Evolutionary conservation across 2,797 vertebrate genomes (phyloP), one percentile per base, ranked within the genome.

Genomic region (Labeo calbasu): DNA sequence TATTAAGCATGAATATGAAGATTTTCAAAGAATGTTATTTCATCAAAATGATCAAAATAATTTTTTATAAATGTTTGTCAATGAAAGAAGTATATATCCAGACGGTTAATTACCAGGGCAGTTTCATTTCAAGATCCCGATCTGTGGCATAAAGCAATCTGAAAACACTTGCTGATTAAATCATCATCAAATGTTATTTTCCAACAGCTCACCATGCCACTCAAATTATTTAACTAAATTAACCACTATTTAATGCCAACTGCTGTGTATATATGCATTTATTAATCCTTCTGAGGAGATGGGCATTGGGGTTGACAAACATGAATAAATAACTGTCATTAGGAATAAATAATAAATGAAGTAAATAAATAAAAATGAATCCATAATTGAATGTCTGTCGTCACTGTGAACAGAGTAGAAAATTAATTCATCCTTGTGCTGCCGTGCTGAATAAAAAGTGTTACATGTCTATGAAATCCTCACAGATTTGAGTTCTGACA

Each of bases 401-500:
- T 50, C 40, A 72, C 48, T 59, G 66, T 71, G 53, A 59, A 59
- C 28, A 43, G n/a, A 28, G 66, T 28, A 48, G 25, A 72, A 72
- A 32, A 72, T 17, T 13, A 21, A 59, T 72, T 32, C 2, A 72
- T 8, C 4, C 2, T 14, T 28, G n/a, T 36, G 21, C 12, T 71
- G 40, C 19, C 40, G 6, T 48, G 53, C 1, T 71, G n/a, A 19
- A 21, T 59, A 59, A 53, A 17, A 71, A 19, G 5, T 23, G 14
- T 46, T 61, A 11, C 13, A 11, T n/a, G 13, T 50, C 48, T 21
- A 83, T 70, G 68, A 79, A 48, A 66, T 73, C 51, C 79, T 50
- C 48, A 53, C 76, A 77, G 81, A 82, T 86, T 83, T 87, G 10
- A 84, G 66, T 57, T 51, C 68, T 78, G 83, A 86, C 85, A 85